phyloP scores from a whole-genome alignment of 2,113 vertebrate species.

The Chloropsis cyanopogon region DNA sequence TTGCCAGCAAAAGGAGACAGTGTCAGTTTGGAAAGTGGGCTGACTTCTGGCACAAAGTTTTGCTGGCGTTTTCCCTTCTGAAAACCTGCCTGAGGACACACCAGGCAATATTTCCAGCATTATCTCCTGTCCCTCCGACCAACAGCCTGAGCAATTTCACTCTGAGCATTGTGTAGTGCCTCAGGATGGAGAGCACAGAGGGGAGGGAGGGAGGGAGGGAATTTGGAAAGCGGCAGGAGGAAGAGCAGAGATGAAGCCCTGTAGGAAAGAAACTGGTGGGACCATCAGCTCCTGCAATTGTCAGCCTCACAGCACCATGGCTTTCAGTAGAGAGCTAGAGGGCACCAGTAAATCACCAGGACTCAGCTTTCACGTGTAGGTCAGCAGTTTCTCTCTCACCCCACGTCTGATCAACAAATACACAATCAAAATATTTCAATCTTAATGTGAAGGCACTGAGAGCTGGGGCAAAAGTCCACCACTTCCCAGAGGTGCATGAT shows the following conservation, averaged over 20 bases:
- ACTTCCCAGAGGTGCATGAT: fast-evolving
- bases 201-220: neutral
- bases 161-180: fast-evolving
- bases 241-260: neutral
- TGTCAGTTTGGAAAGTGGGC: neutral
- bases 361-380: neutral
- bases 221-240: neutral
- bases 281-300: neutral
- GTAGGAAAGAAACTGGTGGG: neutral
- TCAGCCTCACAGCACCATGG: neutral
- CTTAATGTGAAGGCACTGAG: neutral
- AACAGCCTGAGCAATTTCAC: neutral
- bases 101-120: neutral
- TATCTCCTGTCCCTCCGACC: fast-evolving
- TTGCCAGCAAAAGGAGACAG: neutral
- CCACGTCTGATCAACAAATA: neutral
- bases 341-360: neutral
- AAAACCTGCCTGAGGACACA: neutral
- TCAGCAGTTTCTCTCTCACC: neutral
- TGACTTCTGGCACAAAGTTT: neutral
- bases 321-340: neutral
- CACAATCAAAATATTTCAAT: neutral
- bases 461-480: neutral
- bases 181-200: neutral
- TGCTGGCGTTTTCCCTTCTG: neutral